Conservation (phyloP, 1,140 invertebrate species). For the Phortica variegata region DNA sequence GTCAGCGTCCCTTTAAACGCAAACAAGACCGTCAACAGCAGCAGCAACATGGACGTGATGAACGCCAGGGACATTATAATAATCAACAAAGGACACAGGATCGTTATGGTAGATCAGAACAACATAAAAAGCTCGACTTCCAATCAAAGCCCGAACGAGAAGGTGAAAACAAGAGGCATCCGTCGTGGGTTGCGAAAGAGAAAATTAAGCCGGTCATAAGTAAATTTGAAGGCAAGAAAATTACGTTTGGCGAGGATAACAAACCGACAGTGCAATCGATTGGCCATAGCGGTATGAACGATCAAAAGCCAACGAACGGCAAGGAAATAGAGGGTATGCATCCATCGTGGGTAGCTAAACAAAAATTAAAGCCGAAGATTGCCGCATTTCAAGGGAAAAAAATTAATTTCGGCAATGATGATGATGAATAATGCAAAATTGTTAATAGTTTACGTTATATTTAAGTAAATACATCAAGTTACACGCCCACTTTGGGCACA, state of each 20-base stretch:
- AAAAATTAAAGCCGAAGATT: constrained; percentile 45
- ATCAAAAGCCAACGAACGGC: background rate
- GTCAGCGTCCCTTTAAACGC: too few species aligned
- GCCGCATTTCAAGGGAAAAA: constrained; percentile 51
- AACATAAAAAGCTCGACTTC: too few species aligned
- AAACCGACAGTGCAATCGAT: background rate
- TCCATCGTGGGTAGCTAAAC: constrained; percentile 66
- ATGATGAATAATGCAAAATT: constrained; percentile 14
- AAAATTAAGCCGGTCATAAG: constrained; percentile 30
- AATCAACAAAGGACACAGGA: background rate
- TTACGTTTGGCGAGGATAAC: constrained; percentile 43
- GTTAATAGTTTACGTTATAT: constrained; percentile 16
- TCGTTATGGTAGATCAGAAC: constrained; percentile 8
- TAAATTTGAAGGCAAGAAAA: constrained; percentile 44
- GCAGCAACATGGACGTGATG: too few species aligned
- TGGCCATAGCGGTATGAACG: background rate
- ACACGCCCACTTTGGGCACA: constrained; percentile 56
- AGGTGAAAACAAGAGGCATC: constrained; percentile 43
- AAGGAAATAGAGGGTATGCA: constrained; percentile 50
- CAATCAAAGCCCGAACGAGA: too few species aligned
- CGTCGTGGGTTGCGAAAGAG: constrained; percentile 63
- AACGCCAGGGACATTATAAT: too few species aligned
- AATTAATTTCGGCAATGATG: constrained; percentile 50
- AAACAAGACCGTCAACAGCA: background rate
- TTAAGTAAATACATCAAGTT: constrained; percentile 7